Evolutionary conservation across 2,797 vertebrate genomes (phyloP).

Genomic region (Limnodromus scolopaceus): DNA sequence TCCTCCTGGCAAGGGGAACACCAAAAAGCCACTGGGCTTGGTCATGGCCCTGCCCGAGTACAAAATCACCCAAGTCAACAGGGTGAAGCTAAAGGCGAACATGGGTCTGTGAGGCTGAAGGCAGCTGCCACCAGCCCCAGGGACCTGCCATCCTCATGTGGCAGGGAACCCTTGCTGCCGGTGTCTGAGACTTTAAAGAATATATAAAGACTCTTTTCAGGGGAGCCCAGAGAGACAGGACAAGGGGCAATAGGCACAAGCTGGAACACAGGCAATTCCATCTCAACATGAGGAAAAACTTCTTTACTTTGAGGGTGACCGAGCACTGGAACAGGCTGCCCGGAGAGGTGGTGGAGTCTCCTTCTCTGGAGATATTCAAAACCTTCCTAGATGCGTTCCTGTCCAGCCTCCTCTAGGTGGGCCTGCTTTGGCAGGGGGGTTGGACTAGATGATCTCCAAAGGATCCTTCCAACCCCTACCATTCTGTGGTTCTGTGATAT

Average conservation of each 20-base stretch:
- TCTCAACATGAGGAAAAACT: background rate
- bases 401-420: background rate
- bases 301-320: background rate
- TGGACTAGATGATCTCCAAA: background rate
- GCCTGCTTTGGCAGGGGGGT: background rate
- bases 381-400: background rate
- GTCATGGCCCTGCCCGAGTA: background rate
- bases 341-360: background rate
- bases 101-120: background rate
- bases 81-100: background rate
- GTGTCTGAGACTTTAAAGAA: background rate
- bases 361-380: background rate
- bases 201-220: background rate
- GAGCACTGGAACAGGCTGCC: background rate
- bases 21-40: background rate
- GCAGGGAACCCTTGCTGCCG: fast-evolving
- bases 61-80: background rate
- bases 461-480: background rate
- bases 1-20: background rate
- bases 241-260: background rate
- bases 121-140: background rate
- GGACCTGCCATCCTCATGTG: background rate
- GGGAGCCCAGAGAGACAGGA: background rate
- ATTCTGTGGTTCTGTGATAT: background rate
- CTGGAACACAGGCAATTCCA: background rate